Evolutionary conservation across 1,140 invertebrate species (phyloP).

Genomic region (Calliopsis andreniformis): DNA sequence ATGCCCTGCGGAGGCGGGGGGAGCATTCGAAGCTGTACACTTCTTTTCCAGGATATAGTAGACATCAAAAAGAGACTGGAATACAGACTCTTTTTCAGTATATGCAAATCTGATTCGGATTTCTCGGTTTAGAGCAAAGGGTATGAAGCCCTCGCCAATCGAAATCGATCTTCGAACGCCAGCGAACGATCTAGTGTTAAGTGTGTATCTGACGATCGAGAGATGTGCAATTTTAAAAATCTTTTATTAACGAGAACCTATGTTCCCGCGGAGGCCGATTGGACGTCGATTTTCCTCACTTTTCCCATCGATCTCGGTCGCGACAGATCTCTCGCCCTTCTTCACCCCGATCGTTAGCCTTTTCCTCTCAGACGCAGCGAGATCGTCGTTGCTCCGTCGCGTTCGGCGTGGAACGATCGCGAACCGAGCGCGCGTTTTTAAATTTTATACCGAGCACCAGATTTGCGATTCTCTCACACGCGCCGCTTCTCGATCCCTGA

Average conservation of each 20-base stretch:
- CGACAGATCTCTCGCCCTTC: not conserved
- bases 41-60: too few relatives aligned
- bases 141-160: constrained; percentile 21
- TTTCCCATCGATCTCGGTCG: not conserved
- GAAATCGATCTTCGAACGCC: constrained; percentile 23
- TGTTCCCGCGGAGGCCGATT: constrained; percentile 56
- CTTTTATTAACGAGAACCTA: constrained; percentile 69
- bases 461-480: too few relatives aligned
- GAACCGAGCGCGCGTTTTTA: not conserved
- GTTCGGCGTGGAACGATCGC: not conserved
- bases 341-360: not conserved
- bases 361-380: not conserved
- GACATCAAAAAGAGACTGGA: too few relatives aligned
- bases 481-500: too few relatives aligned
- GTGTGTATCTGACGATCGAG: constrained; percentile 52
- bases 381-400: not conserved
- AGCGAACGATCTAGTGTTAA: not conserved
- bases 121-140: constrained; percentile 1
- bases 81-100: too few relatives aligned
- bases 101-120: too few relatives aligned
- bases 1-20: too few relatives aligned
- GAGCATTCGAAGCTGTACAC: too few relatives aligned
- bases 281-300: constrained; percentile 41
- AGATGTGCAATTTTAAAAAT: constrained; percentile 74
- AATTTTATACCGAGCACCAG: not conserved